A percentile compares a stretch with the other conserved stretches of the same genome.
Evolutionary conservation across 1,140 invertebrate species (phyloP).

Genomic region (Heliconius hermathena): DNA sequence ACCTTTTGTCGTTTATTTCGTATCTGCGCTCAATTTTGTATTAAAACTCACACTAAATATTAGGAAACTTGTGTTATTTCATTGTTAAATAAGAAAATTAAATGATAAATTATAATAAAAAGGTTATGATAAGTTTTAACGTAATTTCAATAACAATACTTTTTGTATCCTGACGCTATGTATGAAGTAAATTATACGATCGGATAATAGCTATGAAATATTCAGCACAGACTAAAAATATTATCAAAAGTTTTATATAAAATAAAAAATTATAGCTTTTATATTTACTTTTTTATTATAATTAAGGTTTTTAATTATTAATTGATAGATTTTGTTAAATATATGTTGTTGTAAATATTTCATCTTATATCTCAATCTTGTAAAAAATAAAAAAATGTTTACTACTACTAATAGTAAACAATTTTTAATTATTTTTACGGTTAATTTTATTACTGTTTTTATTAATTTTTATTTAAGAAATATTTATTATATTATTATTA

Average conservation of each 20-base stretch:
- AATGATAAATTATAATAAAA: constrained; percentile 57
- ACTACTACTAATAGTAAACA: no score
- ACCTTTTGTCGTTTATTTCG: constrained; percentile 44
- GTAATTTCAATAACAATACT: constrained; percentile 64
- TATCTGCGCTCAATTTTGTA: background rate
- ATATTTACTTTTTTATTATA: background rate
- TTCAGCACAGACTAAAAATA: constrained; percentile 5
- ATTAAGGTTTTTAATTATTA: no score
- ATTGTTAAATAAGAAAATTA: constrained; percentile 57
- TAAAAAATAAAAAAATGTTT: background rate
- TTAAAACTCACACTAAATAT: constrained; percentile 37
- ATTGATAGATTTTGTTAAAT: no score
- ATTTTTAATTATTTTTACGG: background rate
- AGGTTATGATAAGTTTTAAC: constrained; percentile 58
- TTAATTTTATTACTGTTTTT: background rate
- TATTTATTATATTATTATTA: background rate
- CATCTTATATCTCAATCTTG: background rate
- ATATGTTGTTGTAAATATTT: no score
- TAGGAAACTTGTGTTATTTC: constrained; percentile 43
- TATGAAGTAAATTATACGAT: constrained; percentile 40
- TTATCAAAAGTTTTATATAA: background rate
- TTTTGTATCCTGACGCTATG: constrained; percentile 45
- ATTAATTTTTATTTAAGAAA: background rate
- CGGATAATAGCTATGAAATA: constrained; percentile 32
- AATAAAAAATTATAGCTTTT: background rate